Evolutionary conservation across 2,113 vertebrate genomes (phyloP), one percentile per base, ranked within the genome.

Genomic region (Canis aureus): DNA sequence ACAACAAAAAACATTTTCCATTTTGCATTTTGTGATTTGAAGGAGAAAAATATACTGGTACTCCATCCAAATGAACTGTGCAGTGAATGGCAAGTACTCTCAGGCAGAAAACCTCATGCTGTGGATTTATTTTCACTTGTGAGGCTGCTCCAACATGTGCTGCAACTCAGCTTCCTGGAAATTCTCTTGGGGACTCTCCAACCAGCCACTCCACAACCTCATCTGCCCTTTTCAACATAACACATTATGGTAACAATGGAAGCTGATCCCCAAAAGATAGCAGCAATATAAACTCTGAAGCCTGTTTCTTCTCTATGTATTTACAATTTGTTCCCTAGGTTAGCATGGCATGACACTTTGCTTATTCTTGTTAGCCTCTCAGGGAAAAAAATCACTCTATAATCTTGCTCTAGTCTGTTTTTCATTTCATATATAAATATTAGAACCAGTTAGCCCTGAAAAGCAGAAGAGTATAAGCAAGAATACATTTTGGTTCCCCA

Each of bases 341-440:
- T 97, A 80, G 9, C 85, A 73, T 89, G 94, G 23, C 84, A 84
- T 94, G 90, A 89, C 57, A 94, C 27, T 84, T 82, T 51, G 17
- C 67, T 96, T 95, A 96, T 96, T 97, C 86, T 91, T 71, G 53
- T 91, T 97, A 81, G 62, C 27, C 74, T 93, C 85, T 93, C 80
- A 55, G 27, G 76, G 8, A 7, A 27, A 57, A 81, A 74, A 76
- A 60, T 23, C 78, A 95, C 93, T 80, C 60, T 51, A 84, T 59
- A 92, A 97, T 92, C 79, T 93, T 93, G 27, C 5, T 91, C 79
- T 43, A 64, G 62, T 87, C 92, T 95, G 53, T 74, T 97, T 93
- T 94, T 96, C 96, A 97, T 97, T 97, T 94, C 66, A 87, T n/a
- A 59, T 92, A 96, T 38, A 95, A 96, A 96, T 55, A 88, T 80